Percentiles rank a stretch among this genome's conserved stretches.
These are phyloP conservation scores for Ammodytes marinus DNA, from an alignment of 2,113 vertebrate genomes.

Conservation along the genomic window DNA sequence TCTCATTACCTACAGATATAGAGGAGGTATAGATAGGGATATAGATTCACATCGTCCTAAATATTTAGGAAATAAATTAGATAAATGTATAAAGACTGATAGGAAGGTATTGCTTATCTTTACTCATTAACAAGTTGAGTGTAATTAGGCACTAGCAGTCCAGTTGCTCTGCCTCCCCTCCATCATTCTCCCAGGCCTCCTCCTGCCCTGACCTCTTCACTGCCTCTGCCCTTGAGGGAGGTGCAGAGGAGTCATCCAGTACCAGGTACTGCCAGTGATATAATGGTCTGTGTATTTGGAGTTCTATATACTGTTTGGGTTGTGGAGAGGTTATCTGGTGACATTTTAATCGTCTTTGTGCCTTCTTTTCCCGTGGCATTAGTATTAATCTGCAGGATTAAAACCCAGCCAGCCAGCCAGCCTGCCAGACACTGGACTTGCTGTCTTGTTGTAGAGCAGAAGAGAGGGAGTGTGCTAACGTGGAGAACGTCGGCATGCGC, in stretches of 20 bases:
- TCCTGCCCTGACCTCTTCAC: constrained; percentile 40
- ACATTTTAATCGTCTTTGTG: constrained; percentile 85
- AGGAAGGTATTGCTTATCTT: not conserved
- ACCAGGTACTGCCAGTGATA: constrained; percentile 76
- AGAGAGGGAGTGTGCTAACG: constrained; percentile 35
- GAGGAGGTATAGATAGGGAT: not conserved
- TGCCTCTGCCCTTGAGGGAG: constrained; percentile 51
- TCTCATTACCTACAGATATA: not conserved
- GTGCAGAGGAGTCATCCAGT: constrained; percentile 60
- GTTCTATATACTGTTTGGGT: constrained; percentile 78
- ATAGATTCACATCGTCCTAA: not conserved
- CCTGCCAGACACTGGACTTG: constrained; percentile 69
- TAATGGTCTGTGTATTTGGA: constrained; percentile 72
- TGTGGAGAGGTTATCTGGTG: constrained; percentile 81
- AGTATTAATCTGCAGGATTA: constrained; percentile 82
- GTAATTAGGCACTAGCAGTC: constrained; percentile 13
- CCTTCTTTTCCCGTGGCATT: constrained; percentile 77
- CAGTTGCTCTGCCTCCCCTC: constrained; percentile 23
- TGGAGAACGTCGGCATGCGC: constrained; percentile 26
- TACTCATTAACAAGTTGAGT: too few relatives aligned
- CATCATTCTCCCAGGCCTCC: not conserved
- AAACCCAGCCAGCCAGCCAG: constrained; percentile 66
- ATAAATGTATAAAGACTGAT: not conserved
- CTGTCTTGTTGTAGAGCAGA: constrained; percentile 55
- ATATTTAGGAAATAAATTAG: not conserved